Percentiles rank a stretch among this genome's conserved stretches.
Conservation (phyloP, 2,888 invertebrate genomes). For the Tanytarsus gracilentus region DNA sequence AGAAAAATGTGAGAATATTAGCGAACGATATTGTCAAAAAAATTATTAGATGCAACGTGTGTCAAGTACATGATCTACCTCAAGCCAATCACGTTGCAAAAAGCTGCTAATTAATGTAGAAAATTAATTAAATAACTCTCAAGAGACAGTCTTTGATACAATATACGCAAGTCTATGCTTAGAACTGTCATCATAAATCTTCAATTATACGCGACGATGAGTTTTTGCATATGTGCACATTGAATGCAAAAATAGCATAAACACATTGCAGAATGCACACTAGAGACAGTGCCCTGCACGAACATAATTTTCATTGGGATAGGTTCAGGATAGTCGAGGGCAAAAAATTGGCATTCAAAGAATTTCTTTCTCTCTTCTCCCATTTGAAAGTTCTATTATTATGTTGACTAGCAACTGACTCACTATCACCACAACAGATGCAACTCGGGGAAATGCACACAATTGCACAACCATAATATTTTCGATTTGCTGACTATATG, state of each 20-base stretch:
- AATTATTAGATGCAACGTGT: too few species aligned
- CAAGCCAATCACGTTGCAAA: too few species aligned
- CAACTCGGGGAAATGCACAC: neutral
- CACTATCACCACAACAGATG: neutral
- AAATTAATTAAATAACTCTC: too few species aligned
- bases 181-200: conserved; percentile 2
- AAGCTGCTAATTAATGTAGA: too few species aligned
- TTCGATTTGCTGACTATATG: neutral
- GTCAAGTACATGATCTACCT: too few species aligned
- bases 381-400: conserved; percentile 7
- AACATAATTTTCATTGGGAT: conserved; percentile 6
- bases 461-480: conserved; percentile 11
- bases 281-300: neutral
- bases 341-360: conserved; percentile 15
- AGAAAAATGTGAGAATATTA: too few species aligned
- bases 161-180: too few species aligned
- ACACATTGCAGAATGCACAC: neutral
- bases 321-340: conserved; percentile 3
- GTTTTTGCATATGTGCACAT: neutral
- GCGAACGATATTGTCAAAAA: too few species aligned
- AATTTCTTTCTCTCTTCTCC: neutral
- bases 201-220: neutral
- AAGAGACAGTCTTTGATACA: too few species aligned
- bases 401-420: conserved; percentile 18
- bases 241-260: too few species aligned